Evolutionary conservation across 2,113 vertebrate genomes (phyloP).

Genomic region (Anoplopoma fimbria): DNA sequence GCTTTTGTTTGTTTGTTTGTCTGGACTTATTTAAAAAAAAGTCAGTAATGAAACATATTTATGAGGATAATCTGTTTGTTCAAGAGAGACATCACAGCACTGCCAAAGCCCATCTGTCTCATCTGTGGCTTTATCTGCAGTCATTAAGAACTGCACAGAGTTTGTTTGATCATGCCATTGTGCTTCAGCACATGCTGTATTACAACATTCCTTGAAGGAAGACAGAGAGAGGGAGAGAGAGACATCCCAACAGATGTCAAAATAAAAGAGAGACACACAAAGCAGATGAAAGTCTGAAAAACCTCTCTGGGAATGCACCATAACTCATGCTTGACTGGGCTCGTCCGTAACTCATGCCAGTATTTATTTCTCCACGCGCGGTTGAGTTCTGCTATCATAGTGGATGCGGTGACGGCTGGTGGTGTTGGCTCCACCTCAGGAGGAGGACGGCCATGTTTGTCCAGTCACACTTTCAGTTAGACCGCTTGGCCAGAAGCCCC

Average conservation of each 20-base stretch:
- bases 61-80: slow-evolving; percentile 42
- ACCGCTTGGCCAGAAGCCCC: slow-evolving; percentile 1
- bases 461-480: slow-evolving; percentile 25
- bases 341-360: slow-evolving; percentile 3
- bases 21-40: not conserved
- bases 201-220: slow-evolving; percentile 17
- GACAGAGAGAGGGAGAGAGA: not conserved
- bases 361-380: slow-evolving; percentile 14
- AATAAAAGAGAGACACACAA: slow-evolving; percentile 12
- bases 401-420: slow-evolving; percentile 17
- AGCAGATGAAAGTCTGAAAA: slow-evolving; percentile 42
- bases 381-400: slow-evolving; percentile 40
- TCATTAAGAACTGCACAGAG: slow-evolving; percentile 31
- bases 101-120: slow-evolving; percentile 42
- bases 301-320: not conserved
- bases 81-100: slow-evolving; percentile 5
- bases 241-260: slow-evolving; percentile 55
- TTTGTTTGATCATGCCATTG: slow-evolving; percentile 50
- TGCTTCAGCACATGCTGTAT: slow-evolving; percentile 22
- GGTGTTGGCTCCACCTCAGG: slow-evolving; percentile 8
- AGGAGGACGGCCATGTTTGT: slow-evolving; percentile 52
- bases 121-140: slow-evolving; percentile 37
- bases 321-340: slow-evolving; percentile 1
- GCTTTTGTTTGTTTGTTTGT: not conserved
- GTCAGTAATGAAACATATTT: slow-evolving; percentile 30